Evolutionary conservation across 1,140 invertebrate genomes (phyloP), one percentile per base, ranked within the genome.

Genomic region (Melitaea cinxia): DNA sequence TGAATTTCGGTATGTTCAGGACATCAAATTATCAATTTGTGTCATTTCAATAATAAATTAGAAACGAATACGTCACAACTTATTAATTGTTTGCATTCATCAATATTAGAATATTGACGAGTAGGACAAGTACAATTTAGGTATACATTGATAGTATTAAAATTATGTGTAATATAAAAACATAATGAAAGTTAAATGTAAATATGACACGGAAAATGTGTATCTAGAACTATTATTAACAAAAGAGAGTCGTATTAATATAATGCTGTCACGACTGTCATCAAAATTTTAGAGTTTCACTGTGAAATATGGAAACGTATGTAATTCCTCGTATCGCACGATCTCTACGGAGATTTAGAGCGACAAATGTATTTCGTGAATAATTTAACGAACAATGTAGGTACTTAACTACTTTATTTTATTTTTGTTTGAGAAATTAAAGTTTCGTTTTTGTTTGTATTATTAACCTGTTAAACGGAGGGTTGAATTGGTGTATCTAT

Each of bases 331-430:
- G 78, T 88, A 88, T 88, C 87, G 73, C 71, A 71, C 71, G 72
- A 85, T 89, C 86, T 84, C 73, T 54, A 50, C 68, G 59, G 77
- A 80, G 75, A 85, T 85, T 76, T 84, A 60, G 78, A 83, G 79
- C 81, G 83, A 67, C 77, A 80, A 82, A 81, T 77, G 73, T 73
- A 79, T 82, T 85, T 85, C 82, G 83, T 88, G 85, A 85, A 85
- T 86, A 87, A 87, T 89, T 87, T 87, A 83, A 80, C 79, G 78
- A 68, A 89, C 84, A 82, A 85, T 82, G 78, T 76, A n/a, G n/a
- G 71, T 78, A 80, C 79, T 70, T 80, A 84, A 84, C 75, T 82
- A 73, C 79, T 80, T 80, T 82, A 21, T 65, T 19, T 58, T 58
- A n/a, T 35, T 45, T 19, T 12, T 30, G 19, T 47, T 28, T 47